Evolutionary conservation across 2,888 invertebrate species (phyloP), one percentile per base, ranked within the genome.

Genomic region (Hydriomena furcata): DNA sequence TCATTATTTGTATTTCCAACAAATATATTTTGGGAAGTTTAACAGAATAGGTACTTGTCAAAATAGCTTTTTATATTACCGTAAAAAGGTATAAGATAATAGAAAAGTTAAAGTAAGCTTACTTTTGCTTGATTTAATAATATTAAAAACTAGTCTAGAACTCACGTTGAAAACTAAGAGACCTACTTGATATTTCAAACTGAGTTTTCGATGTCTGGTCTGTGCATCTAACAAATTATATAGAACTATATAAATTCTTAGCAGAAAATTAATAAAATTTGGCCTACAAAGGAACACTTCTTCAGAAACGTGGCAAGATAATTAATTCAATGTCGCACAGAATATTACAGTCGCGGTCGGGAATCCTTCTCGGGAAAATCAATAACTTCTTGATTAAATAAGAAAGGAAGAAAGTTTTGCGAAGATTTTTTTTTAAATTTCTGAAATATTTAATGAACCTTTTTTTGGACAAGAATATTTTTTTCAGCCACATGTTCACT

Each of bases 311-410:
- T 54, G 52, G 46, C 49, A 44, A 44, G 58, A 53, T 43, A 61
- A 58, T 61, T 61, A 61, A 61, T 58, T 61, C 49, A 58, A 52
- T 52, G 52, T 46, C 55, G 24, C 30, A 41, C 35, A 28, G 47
- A 41, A 31, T 46, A 46, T 23, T 23, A 37, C 17, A 35, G 40
- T 41, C 40, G 35, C 50, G 40, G 56, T 31, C 35, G 56, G 52
- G 45, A 44, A 56, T 56, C 54, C 44, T 37, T 44, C 44, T 25
- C 1, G 25, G 12, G 49, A 44, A 38, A 50, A 54, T 55, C 52
- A 52, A 50, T 52, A 52, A 30, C 36, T 38, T 41, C 50, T 56
- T 52, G 48, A 60, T 56, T 60, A 32, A n/a, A n/a, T n/a, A n/a
- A n/a, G n/a, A n/a, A n/a, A n/a, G 37, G 7, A 6, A 27, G 7